Percentiles rank a stretch among this genome's conserved stretches.
phyloP scores from a whole-genome alignment of 2,888 invertebrate species.

The Scelioninae gen. 2 region DNA sequence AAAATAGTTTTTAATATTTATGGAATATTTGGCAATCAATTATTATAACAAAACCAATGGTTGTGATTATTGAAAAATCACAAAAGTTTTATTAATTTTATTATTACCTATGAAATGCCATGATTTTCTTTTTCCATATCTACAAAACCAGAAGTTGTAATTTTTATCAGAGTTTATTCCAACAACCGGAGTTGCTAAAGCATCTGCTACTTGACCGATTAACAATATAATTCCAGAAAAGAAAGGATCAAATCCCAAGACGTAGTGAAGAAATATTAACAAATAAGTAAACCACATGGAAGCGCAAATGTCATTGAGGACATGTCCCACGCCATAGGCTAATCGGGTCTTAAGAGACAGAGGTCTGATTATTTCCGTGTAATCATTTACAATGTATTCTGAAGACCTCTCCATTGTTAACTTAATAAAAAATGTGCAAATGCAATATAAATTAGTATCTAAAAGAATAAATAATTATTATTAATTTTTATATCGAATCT shows the following conservation, averaged over 20 bases:
- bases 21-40: neutral
- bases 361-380: conserved; percentile 76
- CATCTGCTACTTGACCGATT: conserved; percentile 91
- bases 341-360: conserved; percentile 75
- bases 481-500: neutral
- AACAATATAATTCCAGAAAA: conserved; percentile 81
- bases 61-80: too few species aligned
- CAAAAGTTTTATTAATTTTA: too few species aligned
- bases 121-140: conserved; percentile 88
- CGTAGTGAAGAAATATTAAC: conserved; percentile 85
- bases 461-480: neutral
- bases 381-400: conserved; percentile 71
- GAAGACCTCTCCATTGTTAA: conserved; percentile 64
- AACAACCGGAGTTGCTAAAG: conserved; percentile 90
- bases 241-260: conserved; percentile 75
- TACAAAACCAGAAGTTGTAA: conserved; percentile 80
- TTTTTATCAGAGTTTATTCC: conserved; percentile 89
- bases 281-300: conserved; percentile 97
- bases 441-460: conserved; percentile 1
- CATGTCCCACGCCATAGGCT: conserved; percentile 88
- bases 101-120: conserved; percentile 92
- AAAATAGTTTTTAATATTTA: too few species aligned
- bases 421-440: neutral
- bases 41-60: neutral
- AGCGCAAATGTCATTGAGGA: conserved; percentile 93